Evolutionary conservation across 2,888 invertebrate species (phyloP), one percentile per base, ranked within the genome.

Genomic region (Thymelicus lineola): DNA sequence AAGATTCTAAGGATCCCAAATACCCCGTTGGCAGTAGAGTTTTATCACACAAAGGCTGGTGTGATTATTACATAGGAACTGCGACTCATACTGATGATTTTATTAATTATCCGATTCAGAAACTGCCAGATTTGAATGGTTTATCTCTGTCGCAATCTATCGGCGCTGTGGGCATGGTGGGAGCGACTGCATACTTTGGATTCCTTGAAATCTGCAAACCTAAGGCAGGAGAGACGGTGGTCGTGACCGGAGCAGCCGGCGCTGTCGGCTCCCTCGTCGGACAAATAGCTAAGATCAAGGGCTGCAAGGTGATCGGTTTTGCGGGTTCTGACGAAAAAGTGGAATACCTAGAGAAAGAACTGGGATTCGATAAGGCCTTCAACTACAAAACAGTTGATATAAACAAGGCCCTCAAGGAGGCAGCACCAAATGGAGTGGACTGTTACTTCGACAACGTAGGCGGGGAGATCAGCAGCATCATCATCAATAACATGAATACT

Each of bases 361-460:
- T 97, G 0, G 95, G 95, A 7, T 97, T 97, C 79, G 96, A 97
- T 81, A 88, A 94, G 75, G 96, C 95, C 2, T 95, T 96, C 75
- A 97, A 97, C 88, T 97, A 97, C 84, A 97, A 97, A 83, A 95
- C 94, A 1, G 93, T 86, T 5, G 85, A 96, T 76, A 76, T 95
- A n/a, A 79, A 82, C 0, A 80, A 89, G 59, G 94, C 94, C n/a
- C 85, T 97, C n/a, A 94, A 94, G 71, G 90, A 95, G 84, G 94
- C 93, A 55, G 96, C 96, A 1, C 96, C 96, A 0, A 87, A 96
- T 28, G 96, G 96, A 9, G 89, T 97, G 0, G 96, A 97, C 80
- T 96, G 96, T 79, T 97, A 96, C 80, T 97, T 97, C 81, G 97
- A 97, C 81, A 97, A 97, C 83, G 97, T 96, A 12, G 96, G 96